Conservation (phyloP, 2,113 vertebrate genomes). For the Nestor notabilis region DNA sequence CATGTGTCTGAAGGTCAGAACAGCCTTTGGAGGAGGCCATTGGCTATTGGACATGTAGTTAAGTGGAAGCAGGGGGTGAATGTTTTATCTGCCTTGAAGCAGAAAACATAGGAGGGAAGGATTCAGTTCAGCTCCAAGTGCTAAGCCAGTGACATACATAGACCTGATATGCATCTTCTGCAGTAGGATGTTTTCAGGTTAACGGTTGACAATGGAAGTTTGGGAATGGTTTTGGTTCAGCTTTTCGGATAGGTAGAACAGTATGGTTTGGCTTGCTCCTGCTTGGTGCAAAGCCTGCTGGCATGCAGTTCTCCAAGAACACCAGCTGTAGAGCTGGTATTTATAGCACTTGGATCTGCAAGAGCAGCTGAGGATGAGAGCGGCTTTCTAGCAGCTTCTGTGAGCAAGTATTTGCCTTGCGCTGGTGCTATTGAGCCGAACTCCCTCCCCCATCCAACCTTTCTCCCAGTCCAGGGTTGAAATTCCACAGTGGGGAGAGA, state of each 20-base stretch:
- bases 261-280: background rate
- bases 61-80: background rate
- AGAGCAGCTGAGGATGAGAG: constrained; percentile 73
- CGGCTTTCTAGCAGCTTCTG: constrained; percentile 68
- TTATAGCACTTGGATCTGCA: constrained; percentile 68
- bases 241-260: background rate
- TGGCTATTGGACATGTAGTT: background rate
- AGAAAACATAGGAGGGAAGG: background rate
- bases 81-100: background rate
- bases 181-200: fast-evolving
- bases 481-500: constrained; percentile 57
- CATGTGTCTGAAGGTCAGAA: background rate
- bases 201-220: fast-evolving
- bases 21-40: background rate
- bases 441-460: constrained; percentile 50
- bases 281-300: constrained; percentile 39
- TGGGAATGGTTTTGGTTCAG: background rate
- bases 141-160: fast-evolving
- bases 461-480: constrained; percentile 13
- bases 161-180: background rate
- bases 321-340: constrained; percentile 67
- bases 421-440: background rate
- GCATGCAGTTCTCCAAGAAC: constrained; percentile 1
- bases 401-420: background rate
- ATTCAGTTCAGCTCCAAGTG: background rate